phyloP scores from a whole-genome alignment of 1,140 invertebrate genomes.

The Platyura marginata region DNA sequence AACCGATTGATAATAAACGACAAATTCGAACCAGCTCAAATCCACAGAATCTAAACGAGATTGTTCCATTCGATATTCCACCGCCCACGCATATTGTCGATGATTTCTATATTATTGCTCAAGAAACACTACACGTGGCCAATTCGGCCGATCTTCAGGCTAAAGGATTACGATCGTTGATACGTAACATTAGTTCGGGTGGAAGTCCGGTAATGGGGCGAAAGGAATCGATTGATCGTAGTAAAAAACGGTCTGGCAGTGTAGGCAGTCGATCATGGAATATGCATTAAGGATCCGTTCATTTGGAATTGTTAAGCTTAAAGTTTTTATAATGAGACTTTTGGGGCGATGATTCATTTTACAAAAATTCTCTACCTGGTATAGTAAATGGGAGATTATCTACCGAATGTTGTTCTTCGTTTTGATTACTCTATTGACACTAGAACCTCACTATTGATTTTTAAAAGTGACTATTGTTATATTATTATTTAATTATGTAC shows the following conservation, averaged over 20 bases:
- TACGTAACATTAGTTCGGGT: conserved; percentile 57
- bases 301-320: too few species aligned
- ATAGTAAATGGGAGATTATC: too few species aligned
- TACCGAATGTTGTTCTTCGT: too few species aligned
- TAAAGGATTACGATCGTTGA: conserved; percentile 52
- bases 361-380: too few species aligned
- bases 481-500: too few species aligned
- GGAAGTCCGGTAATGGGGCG: conserved; percentile 59
- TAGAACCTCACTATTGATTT: too few species aligned
- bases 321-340: too few species aligned
- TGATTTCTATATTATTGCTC: conserved; percentile 81
- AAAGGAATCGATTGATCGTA: conserved; percentile 26
- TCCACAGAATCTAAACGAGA: conserved; percentile 28
- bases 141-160: conserved; percentile 35
- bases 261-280: conserved; percentile 11
- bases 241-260: conserved; percentile 19
- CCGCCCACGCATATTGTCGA: conserved; percentile 65
- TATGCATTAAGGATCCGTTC: not conserved
- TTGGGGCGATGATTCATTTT: too few species aligned
- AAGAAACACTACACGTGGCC: conserved; percentile 33
- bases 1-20: conserved; percentile 22
- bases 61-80: conserved; percentile 36
- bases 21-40: conserved; percentile 33
- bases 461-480: too few species aligned
- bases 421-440: too few species aligned